phyloP scores from a whole-genome alignment of 1,140 invertebrate species.

The Oryzaephilus surinamensis region DNA sequence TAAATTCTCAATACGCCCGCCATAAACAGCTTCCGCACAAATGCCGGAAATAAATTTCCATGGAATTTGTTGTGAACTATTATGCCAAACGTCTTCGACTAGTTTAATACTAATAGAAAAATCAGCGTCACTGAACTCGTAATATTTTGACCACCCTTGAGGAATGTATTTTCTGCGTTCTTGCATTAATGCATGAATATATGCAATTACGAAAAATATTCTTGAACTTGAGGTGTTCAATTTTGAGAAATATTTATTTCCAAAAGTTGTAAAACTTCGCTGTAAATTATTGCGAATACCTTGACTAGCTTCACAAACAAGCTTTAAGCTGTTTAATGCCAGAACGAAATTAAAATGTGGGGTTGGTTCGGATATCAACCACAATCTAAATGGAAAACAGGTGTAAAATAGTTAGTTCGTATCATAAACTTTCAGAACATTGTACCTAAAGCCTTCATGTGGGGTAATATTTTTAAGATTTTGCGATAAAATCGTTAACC shows the following conservation, averaged over 20 bases:
- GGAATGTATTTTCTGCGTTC: conserved; percentile 80
- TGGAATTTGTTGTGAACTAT: conserved; percentile 38
- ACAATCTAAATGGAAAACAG: conserved; percentile 50
- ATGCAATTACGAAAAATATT: conserved; percentile 60
- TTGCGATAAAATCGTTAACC: conserved; percentile 65
- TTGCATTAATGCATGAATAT: conserved; percentile 79
- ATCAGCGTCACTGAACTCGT: conserved; percentile 83
- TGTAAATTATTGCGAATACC: conserved; percentile 49
- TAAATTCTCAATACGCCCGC: conserved; percentile 74
- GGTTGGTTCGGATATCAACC: conserved; percentile 65
- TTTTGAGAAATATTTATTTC: conserved; percentile 29
- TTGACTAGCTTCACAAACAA: conserved; percentile 73
- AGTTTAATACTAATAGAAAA: conserved; percentile 66
- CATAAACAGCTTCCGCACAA: conserved; percentile 74
- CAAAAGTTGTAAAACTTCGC: conserved; percentile 37
- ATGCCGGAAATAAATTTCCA: conserved; percentile 77
- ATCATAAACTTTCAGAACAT: conserved; percentile 22
- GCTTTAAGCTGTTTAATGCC: conserved; percentile 47
- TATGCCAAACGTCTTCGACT: conserved; percentile 47
- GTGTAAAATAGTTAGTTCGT: neutral
- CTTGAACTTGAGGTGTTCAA: conserved; percentile 32
- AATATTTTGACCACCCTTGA: conserved; percentile 76
- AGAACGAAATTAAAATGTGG: conserved; percentile 50
- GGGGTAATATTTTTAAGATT: conserved; percentile 49
- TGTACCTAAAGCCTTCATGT: conserved; percentile 45